These are phyloP conservation scores for Calliopsis andreniformis DNA, from an alignment of 1,140 invertebrate species.

Conservation along the genomic window DNA sequence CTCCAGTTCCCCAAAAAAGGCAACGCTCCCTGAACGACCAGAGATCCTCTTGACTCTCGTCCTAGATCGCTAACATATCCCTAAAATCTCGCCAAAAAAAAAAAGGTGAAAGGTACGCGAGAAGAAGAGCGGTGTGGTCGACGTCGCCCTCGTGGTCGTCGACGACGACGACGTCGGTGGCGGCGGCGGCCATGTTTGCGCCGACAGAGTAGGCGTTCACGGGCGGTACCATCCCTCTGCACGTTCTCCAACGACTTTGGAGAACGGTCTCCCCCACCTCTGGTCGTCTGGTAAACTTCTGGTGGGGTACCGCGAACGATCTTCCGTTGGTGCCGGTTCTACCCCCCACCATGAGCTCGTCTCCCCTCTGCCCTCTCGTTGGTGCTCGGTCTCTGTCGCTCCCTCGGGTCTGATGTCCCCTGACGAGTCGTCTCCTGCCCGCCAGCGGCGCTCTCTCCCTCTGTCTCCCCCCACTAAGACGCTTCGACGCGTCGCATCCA, in stretches of 20 bases:
- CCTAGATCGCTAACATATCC: not conserved
- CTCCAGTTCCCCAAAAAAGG: not conserved
- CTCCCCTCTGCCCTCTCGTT: constrained; percentile 18
- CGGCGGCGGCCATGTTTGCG: constrained; percentile 80
- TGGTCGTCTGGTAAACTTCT: constrained; percentile 26
- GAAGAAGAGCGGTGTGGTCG: not conserved
- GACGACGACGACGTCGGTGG: constrained; percentile 20
- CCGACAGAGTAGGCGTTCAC: constrained; percentile 79
- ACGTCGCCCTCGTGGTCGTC: constrained; percentile 16
- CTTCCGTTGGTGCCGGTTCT: constrained; percentile 72
- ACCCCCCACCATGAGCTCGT: constrained; percentile 23
- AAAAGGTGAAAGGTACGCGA: not conserved
- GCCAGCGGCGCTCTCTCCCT: constrained; percentile 6
- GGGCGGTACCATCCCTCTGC: constrained; percentile 57
- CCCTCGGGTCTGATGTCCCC: not conserved
- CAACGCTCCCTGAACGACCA: too few relatives aligned
- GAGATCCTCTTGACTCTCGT: too few relatives aligned
- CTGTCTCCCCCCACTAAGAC: constrained; percentile 1
- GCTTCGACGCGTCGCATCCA: constrained; percentile 9
- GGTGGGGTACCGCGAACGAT: constrained; percentile 65
- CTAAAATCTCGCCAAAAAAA: too few relatives aligned
- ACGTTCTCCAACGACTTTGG: constrained; percentile 75
- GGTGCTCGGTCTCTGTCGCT: not conserved
- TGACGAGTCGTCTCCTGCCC: constrained; percentile 7
- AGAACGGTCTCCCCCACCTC: constrained; percentile 71